phyloP scores from a whole-genome alignment of 1,140 invertebrate species.

The Trachymyrmex cornetzi region DNA sequence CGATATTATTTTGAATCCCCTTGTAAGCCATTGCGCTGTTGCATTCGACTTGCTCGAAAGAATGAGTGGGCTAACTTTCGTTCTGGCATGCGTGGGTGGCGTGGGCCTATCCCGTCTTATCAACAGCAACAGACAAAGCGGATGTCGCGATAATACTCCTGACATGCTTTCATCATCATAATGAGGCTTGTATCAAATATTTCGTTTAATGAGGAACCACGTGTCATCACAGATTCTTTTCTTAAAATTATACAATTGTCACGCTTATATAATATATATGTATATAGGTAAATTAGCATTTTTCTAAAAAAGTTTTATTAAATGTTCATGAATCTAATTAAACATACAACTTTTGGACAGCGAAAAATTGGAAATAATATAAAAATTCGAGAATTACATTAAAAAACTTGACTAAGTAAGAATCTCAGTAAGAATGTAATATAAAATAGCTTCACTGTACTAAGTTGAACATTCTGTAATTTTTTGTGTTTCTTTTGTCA shows the following conservation, averaged over 20 bases:
- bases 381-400: background rate
- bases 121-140: constrained; percentile 77
- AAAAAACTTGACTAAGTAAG: background rate
- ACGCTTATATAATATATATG: background rate
- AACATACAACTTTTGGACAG: background rate
- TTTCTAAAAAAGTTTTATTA: background rate
- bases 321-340: background rate
- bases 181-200: constrained; percentile 22
- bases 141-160: constrained; percentile 80
- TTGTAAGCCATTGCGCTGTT: constrained; percentile 34
- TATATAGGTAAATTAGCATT: background rate
- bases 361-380: background rate
- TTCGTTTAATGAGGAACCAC: background rate
- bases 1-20: constrained; percentile 29
- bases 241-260: background rate
- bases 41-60: constrained; percentile 24
- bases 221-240: background rate
- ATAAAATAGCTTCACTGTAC: background rate
- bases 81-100: constrained; percentile 67
- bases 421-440: too few species aligned
- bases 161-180: constrained; percentile 49
- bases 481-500: background rate
- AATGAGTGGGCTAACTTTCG: constrained; percentile 66
- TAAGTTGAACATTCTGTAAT: background rate
- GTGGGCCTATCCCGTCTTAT: constrained; percentile 76